phyloP scores from a whole-genome alignment of 1,140 invertebrate species.

The Brachionus calyciflorus region DNA sequence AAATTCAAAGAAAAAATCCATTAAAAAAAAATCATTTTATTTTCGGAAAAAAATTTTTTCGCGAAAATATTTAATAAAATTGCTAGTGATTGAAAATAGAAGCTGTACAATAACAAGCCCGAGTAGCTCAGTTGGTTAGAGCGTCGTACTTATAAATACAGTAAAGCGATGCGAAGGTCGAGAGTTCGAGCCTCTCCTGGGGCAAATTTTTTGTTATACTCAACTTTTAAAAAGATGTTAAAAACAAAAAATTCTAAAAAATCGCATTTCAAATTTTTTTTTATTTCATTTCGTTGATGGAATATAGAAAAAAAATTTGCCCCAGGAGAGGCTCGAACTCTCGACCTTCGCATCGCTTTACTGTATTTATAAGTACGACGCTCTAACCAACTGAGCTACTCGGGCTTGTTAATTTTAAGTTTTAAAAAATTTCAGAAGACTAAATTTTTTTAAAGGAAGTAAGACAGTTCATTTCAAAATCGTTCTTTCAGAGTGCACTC shows the following conservation, averaged over 20 bases:
- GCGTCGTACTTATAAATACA: conserved; percentile 42
- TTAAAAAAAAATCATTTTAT: no score
- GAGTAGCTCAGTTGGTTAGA: conserved; percentile 37
- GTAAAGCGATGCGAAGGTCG: conserved; percentile 36
- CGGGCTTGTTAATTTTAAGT: not conserved
- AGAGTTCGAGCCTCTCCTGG: conserved; percentile 30
- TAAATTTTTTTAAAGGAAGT: no score
- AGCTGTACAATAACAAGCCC: not conserved
- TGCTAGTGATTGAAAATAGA: no score
- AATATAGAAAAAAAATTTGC: not conserved
- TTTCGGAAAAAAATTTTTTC: no score
- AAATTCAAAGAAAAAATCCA: no score
- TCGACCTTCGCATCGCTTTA: not conserved
- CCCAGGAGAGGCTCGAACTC: not conserved
- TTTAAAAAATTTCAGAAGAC: no score
- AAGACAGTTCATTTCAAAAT: no score
- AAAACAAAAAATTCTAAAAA: no score
- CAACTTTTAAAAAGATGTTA: not conserved
- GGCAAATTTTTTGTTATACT: conserved; percentile 10
- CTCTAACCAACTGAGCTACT: not conserved
- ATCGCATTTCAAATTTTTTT: no score
- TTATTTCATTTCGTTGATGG: no score
- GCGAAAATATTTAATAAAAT: no score
- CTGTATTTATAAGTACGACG: not conserved
- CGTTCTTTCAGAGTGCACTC: no score